These are phyloP conservation scores for Panzeria rudis DNA, from an alignment of 2,888 invertebrate genomes.

Conservation along the genomic window DNA sequence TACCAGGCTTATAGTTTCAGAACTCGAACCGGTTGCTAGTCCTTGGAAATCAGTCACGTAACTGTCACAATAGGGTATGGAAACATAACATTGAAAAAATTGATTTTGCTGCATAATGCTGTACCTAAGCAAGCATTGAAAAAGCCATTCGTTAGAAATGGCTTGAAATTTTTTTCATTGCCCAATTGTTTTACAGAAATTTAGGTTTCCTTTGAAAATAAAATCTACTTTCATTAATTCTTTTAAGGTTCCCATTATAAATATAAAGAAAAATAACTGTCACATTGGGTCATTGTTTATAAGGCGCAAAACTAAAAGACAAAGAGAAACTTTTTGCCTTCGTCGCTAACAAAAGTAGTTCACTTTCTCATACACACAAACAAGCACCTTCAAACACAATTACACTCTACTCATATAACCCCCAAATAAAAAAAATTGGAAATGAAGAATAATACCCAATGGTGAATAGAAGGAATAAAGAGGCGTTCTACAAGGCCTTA, in stretches of 20 bases:
- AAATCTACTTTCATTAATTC: not conserved
- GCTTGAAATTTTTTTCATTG: too few species aligned
- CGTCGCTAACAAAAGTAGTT: slow-evolving; percentile 17
- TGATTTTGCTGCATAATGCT: too few species aligned
- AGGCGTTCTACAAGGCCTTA: too few species aligned
- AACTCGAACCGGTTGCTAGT: too few species aligned
- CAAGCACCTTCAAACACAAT: slow-evolving; percentile 18
- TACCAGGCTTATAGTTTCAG: too few species aligned
- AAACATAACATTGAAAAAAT: too few species aligned
- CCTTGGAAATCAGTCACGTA: too few species aligned
- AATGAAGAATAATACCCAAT: slow-evolving; percentile 31
- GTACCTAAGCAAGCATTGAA: too few species aligned
- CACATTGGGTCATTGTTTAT: slow-evolving; percentile 38
- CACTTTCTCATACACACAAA: slow-evolving; percentile 4
- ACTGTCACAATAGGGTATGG: too few species aligned
- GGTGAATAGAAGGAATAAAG: too few species aligned
- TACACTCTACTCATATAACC: not conserved
- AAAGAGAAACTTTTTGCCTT: not conserved
- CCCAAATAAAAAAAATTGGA: slow-evolving; percentile 15
- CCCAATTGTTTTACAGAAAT: not conserved
- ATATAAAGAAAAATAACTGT: slow-evolving; percentile 32
- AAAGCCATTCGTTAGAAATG: too few species aligned
- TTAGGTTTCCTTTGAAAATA: not conserved
- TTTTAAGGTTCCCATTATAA: not conserved
- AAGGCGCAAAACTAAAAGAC: slow-evolving; percentile 9